phyloP scores from a whole-genome alignment of 2,888 invertebrate species.

The Deilephila porcellus region DNA sequence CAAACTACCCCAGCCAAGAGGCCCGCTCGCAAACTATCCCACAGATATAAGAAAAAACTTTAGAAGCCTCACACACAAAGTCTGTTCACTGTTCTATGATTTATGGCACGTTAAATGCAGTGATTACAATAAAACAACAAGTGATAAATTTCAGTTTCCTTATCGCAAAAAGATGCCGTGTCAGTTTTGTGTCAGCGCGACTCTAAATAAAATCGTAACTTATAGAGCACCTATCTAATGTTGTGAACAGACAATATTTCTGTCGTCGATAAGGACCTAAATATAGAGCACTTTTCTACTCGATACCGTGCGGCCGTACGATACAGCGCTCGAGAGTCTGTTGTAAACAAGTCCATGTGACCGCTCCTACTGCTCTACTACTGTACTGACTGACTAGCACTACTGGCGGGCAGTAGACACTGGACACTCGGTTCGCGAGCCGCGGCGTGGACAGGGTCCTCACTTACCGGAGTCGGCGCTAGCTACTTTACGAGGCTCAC shows the following conservation, averaged over 20 bases:
- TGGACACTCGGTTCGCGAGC: background rate
- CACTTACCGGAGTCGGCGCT: slow-evolving; percentile 30
- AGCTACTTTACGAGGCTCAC: slow-evolving; percentile 37
- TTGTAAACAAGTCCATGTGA: slow-evolving; percentile 67
- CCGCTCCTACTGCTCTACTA: slow-evolving; percentile 10
- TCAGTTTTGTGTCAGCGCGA: background rate
- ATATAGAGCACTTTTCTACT: slow-evolving; percentile 23
- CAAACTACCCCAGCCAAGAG: slow-evolving; percentile 27
- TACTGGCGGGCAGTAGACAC: background rate
- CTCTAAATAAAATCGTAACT: background rate
- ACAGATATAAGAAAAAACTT: background rate
- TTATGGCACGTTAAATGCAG: background rate
- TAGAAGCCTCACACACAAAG: background rate
- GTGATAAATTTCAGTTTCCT: background rate
- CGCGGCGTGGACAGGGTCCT: slow-evolving; percentile 1
- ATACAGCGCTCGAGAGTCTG: slow-evolving; percentile 35
- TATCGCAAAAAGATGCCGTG: background rate
- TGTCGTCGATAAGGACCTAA: slow-evolving; percentile 12
- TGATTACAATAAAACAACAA: background rate
- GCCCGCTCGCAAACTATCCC: background rate
- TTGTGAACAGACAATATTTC: slow-evolving; percentile 17
- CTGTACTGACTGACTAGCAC: background rate
- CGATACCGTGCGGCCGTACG: background rate
- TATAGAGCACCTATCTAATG: background rate
- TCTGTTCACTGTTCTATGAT: background rate